Evolutionary conservation across 2,888 invertebrate genomes (phyloP), one percentile per base, ranked within the genome.

Genomic region (Iphiclides podalirius): DNA sequence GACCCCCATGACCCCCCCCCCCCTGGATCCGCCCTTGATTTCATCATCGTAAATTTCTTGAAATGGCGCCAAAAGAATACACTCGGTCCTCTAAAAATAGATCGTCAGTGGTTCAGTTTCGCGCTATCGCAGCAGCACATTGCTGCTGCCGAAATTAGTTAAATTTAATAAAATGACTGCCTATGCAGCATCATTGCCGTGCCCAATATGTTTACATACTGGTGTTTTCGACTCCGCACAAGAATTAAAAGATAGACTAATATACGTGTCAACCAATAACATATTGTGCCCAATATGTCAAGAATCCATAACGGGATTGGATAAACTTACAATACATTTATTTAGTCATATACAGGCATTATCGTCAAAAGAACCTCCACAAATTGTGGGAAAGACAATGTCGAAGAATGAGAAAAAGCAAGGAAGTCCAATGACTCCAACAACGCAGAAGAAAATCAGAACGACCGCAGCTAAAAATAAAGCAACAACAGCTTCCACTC

Each of bases 311-410:
- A 80, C 91, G 55, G 95, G 95, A 1, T 89, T 96, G 57, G 95
- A 95, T 74, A 95, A 95, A 82, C 84, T 95, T 42, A 95, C 95
- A 0, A 94, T 95, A 66, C 95, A 96, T 77, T 85, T 96, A 57
- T 95, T 95, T 67, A 92, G 92, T 52, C 95, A 95, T 70, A 90
- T 92, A 2, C 80, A 82, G 58, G 68, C 90, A 49, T 57, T 75
- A 57, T 58, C 65, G 40, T 60, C 62, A 51, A 77, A 66, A 59
- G 63, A 55, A 45, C 52, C 40, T 38, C 20, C 52, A 52, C 63
- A 61, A 59, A 68, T 64, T 57, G 61, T 59, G 48, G 58, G 59
- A 51, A 49, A 40, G 23, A 36, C 35, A 37, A 57, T 61, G 16
- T 64, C 61, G 60, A 61, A 52, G 52, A 8, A 11, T 28, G 65